Percentiles rank a stretch among this genome's conserved stretches.
Evolutionary conservation across 2,797 vertebrate genomes (phyloP).

Genomic region (Tangara arthus): DNA sequence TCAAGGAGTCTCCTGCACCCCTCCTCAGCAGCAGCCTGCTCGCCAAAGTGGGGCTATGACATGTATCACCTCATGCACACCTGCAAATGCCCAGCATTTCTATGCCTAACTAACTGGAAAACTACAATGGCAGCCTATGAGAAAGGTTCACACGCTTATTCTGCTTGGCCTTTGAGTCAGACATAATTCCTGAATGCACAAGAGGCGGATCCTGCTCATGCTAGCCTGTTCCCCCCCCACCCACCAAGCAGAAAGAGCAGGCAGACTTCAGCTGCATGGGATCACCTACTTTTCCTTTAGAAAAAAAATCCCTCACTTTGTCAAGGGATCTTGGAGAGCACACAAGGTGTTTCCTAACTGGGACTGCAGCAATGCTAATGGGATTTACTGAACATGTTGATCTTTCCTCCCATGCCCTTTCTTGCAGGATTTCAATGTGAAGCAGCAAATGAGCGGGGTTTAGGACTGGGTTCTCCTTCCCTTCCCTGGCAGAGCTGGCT

Average conservation of each 20-base stretch:
- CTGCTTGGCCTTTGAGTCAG: not conserved
- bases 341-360: not conserved
- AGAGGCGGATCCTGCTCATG: not conserved
- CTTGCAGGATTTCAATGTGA: not conserved
- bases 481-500: not conserved
- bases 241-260: not conserved
- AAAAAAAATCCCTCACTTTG: not conserved
- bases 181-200: not conserved
- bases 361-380: not conserved
- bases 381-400: not conserved
- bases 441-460: not conserved
- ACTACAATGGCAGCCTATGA: not conserved
- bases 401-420: not conserved
- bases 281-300: not conserved
- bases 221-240: not conserved
- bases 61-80: accelerated
- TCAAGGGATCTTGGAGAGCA: not conserved
- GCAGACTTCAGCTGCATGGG: not conserved
- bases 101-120: not conserved
- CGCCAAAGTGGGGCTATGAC: accelerated
- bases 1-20: not conserved
- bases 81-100: not conserved
- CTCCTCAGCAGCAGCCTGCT: not conserved
- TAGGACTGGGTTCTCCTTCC: not conserved
- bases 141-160: not conserved